Evolutionary conservation across 2,797 vertebrate species (phyloP), one percentile per base, ranked within the genome.

Genomic region (Poeciliopsis infans): DNA sequence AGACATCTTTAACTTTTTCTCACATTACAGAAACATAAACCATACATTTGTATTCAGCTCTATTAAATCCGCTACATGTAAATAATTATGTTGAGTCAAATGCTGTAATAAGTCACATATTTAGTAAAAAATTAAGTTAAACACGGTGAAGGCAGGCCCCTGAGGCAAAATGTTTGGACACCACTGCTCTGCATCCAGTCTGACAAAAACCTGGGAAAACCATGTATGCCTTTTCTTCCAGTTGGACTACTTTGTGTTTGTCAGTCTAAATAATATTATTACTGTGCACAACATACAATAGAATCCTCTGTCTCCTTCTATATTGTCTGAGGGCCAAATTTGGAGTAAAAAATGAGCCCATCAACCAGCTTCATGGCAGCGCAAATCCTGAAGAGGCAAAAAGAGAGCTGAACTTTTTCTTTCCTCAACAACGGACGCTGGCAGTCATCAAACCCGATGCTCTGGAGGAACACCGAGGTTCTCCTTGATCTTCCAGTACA

Each of bases 331-430:
- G 96, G 31, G 95, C 93, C 36, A 88, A 79, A 78, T 97, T 97
- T 90, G 86, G 90, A 0, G 74, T 92, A 39, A 92, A 84, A 45
- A 91, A 83, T 0, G 49, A 95, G n/a, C 81, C 94, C 5, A 82
- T 97, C 87, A 96, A 94, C 87, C 97, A 97, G 89, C 91, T 99
- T 3, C 97, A 98, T 8, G 98, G 98, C 84, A 99, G 98, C 25
- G 72, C 87, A 28, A 95, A 92, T 11, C 7, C 11, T 0, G 75
- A 91, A 5, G 93, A 94, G 6, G 98, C 97, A 28, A 84, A 94
- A 81, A 94, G 75, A 74, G 98, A 98, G 86, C 93, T 99, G 66
- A 28, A 88, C 53, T 95, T 96, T 91, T 98, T 99, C 95, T 99
- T 99, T 89, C 97, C 97, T 64, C 84, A 83, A 75, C 95, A 99